Evolutionary conservation across 2,888 invertebrate genomes (phyloP).

Genomic region (Omphaloscelis lunosa): DNA sequence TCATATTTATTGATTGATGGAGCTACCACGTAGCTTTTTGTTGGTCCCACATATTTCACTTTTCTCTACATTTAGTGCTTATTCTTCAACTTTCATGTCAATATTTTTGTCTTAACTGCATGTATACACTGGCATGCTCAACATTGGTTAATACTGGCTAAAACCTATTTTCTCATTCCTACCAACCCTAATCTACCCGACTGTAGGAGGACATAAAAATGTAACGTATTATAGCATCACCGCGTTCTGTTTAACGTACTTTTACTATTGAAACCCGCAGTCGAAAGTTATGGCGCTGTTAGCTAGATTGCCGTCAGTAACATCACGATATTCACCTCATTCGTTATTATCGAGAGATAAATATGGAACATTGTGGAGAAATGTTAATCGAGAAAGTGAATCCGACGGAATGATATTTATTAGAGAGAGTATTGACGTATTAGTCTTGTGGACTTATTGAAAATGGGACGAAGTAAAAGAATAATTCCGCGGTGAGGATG

Average conservation of each 20-base stretch:
- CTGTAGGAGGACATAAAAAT: conserved; percentile 42
- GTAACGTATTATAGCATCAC: conserved; percentile 46
- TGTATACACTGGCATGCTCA: not conserved
- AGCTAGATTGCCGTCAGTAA: conserved; percentile 38
- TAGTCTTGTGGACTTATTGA: no score
- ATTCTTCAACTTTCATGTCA: no score
- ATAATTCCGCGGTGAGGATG: not conserved
- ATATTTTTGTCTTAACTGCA: not conserved
- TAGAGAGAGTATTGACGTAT: not conserved
- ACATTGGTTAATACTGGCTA: not conserved
- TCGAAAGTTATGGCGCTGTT: conserved; percentile 50
- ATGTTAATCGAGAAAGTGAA: conserved; percentile 23
- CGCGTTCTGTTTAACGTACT: conserved; percentile 58
- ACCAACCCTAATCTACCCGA: conserved; percentile 42
- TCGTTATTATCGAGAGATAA: conserved; percentile 23
- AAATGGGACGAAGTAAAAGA: not conserved
- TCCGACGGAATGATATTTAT: not conserved
- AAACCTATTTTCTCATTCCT: not conserved
- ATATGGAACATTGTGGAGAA: not conserved
- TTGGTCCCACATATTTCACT: no score
- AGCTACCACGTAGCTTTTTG: no score
- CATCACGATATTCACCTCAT: conserved; percentile 32
- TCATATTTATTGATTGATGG: no score
- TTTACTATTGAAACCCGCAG: conserved; percentile 65
- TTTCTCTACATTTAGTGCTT: no score